Evolutionary conservation across 1,140 invertebrate species (phyloP).

Genomic region (Samia ricini): DNA sequence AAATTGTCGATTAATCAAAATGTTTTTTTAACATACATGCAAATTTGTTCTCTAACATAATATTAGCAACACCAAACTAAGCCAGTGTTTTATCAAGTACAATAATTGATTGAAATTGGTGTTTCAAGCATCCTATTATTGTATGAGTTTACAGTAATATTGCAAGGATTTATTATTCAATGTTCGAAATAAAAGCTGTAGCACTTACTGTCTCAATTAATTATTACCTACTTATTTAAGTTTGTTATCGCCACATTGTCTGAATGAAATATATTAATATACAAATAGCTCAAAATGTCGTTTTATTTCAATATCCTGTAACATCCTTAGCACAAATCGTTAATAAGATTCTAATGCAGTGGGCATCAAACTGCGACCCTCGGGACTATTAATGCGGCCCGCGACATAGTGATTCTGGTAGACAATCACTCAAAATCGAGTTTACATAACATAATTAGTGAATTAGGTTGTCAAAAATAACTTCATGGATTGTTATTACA

Average conservation of each 20-base stretch:
- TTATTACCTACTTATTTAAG: constrained; percentile 60
- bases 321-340: not conserved
- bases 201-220: constrained; percentile 43
- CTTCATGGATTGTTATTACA: too few species aligned
- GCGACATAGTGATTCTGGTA: too few species aligned
- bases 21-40: not conserved
- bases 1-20: not conserved
- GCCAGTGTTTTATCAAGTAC: constrained; percentile 39
- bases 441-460: too few species aligned
- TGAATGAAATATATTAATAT: constrained; percentile 33
- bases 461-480: too few species aligned
- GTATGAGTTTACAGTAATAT: constrained; percentile 8
- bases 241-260: constrained; percentile 56
- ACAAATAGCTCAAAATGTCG: constrained; percentile 62
- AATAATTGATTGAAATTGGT: constrained; percentile 39
- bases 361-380: too few species aligned
- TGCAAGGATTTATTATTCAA: constrained; percentile 35
- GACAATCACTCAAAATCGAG: too few species aligned
- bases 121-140: constrained; percentile 17
- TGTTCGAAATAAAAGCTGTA: constrained; percentile 44
- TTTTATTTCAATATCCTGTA: constrained; percentile 43
- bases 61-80: not conserved
- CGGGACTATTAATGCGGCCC: too few species aligned
- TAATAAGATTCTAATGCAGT: not conserved
- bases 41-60: not conserved